Conservation (phyloP, 53 echinoderm and acorn worm genomes). For the Arbacia lixula region DNA sequence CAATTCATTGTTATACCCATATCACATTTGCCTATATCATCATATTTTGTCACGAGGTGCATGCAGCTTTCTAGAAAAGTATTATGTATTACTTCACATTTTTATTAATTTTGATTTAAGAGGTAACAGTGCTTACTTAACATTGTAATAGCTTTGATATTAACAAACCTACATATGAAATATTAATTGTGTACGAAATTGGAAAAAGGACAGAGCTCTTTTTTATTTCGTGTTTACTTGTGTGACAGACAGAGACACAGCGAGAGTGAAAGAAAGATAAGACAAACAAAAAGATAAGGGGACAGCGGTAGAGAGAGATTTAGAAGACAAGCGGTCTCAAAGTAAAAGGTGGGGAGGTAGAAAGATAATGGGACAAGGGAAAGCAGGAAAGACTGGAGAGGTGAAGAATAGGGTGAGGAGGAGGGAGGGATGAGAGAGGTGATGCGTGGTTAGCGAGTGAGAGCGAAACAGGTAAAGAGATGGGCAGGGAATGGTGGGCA, state of each 20-base stretch:
- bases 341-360: background rate
- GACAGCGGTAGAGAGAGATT: background rate
- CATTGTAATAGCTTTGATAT: too few species aligned
- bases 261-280: background rate
- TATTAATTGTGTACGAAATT: too few species aligned
- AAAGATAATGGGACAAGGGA: background rate
- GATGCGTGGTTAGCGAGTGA: background rate
- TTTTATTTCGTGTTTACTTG: too few species aligned
- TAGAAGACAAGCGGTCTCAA: background rate
- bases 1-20: too few species aligned
- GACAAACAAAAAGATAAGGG: background rate
- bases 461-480: background rate
- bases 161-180: too few species aligned
- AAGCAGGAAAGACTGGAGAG: background rate
- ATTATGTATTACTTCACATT: too few species aligned
- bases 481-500: background rate
- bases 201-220: background rate
- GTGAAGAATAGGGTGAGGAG: background rate
- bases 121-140: too few species aligned
- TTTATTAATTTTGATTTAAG: too few species aligned
- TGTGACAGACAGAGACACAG: background rate
- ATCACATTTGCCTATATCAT: too few species aligned
- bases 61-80: too few species aligned
- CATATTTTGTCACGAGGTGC: too few species aligned
- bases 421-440: background rate